Evolutionary conservation across 1,140 invertebrate genomes (phyloP).

Genomic region (Plectrocnemia conspersa): DNA sequence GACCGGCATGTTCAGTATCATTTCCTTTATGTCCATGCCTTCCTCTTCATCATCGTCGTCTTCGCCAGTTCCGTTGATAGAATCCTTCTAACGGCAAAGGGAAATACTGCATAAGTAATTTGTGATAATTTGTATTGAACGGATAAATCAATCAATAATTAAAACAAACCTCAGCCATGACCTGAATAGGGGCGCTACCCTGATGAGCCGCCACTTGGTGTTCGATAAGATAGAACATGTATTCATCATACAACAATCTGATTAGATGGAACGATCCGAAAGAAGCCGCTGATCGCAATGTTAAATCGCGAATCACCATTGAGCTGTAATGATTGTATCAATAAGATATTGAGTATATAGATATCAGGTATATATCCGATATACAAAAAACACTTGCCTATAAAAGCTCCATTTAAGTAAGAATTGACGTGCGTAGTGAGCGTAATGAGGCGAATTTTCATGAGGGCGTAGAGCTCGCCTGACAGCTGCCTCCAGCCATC

Average conservation of each 20-base stretch:
- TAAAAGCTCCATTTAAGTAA: conserved; percentile 99
- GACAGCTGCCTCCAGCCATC: conserved; percentile 92
- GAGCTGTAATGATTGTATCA: conserved; percentile 60
- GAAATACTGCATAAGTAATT: background rate
- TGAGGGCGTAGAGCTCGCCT: conserved; percentile 83
- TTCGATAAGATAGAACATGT: conserved; percentile 98
- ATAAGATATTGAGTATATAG: background rate
- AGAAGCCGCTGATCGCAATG: conserved; percentile 90
- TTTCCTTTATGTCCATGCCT: conserved; percentile 1
- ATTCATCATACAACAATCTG: conserved; percentile 95
- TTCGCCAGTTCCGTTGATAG: conserved; percentile 24
- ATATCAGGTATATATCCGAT: background rate
- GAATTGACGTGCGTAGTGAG: conserved; percentile 89
- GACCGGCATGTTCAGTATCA: conserved; percentile 9
- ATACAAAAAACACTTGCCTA: conserved; percentile 57
- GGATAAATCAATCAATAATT: background rate
- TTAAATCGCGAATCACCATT: conserved; percentile 93
- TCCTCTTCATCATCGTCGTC: conserved; percentile 8
- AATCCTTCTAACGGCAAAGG: conserved; percentile 26
- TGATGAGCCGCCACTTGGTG: conserved; percentile 90
- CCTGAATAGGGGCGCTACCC: conserved; percentile 87
- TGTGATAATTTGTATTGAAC: background rate
- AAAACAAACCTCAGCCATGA: conserved; percentile 58
- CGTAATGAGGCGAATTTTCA: conserved; percentile 78
- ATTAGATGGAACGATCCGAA: conserved; percentile 99